These are phyloP conservation scores for Halesus radiatus DNA, from an alignment of 1,140 invertebrate genomes.

Conservation along the genomic window DNA sequence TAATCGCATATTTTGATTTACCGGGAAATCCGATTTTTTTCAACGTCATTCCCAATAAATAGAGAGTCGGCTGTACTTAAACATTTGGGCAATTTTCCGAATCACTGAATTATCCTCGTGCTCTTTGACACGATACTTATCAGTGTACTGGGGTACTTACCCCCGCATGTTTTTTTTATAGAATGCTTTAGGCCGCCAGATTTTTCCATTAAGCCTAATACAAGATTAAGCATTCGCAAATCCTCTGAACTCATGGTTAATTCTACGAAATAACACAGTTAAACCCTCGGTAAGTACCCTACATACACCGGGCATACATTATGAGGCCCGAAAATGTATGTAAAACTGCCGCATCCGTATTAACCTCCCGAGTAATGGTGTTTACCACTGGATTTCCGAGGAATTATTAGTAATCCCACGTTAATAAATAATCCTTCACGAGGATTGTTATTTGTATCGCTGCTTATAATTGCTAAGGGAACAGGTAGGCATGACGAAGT, in stretches of 20 bases:
- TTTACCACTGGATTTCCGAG: conserved; percentile 27
- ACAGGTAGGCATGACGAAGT: not conserved
- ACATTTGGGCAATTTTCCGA: too few relatives aligned
- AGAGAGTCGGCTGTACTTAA: too few relatives aligned
- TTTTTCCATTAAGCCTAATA: not conserved
- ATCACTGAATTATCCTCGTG: too few relatives aligned
- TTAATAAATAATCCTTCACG: conserved; percentile 15
- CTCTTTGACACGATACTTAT: too few relatives aligned
- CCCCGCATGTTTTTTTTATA: too few relatives aligned
- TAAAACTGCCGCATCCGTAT: conserved; percentile 14
- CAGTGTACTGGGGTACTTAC: too few relatives aligned
- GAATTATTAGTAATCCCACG: conserved; percentile 23
- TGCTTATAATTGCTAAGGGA: not conserved
- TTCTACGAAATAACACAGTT: not conserved
- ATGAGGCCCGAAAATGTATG: not conserved
- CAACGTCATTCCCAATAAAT: too few relatives aligned
- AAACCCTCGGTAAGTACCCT: not conserved
- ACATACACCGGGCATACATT: not conserved
- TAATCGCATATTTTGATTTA: too few relatives aligned
- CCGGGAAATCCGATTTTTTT: too few relatives aligned
- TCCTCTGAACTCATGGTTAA: conserved; percentile 5
- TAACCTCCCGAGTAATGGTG: conserved; percentile 12
- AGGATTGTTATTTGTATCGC: conserved; percentile 12
- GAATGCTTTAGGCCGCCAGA: too few relatives aligned
- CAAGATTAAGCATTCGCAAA: not conserved